Conservation (phyloP, 2,888 invertebrate species). For the Harpalus rufipes region DNA sequence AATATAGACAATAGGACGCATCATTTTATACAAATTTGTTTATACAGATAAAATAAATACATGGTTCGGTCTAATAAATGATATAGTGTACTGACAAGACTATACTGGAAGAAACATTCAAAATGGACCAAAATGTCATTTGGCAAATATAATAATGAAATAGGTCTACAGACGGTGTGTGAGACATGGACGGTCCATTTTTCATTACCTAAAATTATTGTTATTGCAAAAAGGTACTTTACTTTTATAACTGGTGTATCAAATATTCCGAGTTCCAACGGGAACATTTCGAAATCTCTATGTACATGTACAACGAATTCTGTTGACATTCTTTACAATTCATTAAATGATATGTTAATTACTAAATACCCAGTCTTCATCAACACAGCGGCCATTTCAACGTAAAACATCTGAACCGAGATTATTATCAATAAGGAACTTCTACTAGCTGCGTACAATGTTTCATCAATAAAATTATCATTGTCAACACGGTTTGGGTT, state of each 20-base stretch:
- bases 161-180: constrained; percentile 63
- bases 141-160: constrained; percentile 65
- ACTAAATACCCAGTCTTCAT: constrained; percentile 67
- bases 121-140: constrained; percentile 67
- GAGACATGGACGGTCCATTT: constrained; percentile 67
- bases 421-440: constrained; percentile 63
- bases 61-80: constrained; percentile 67
- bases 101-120: constrained; percentile 66
- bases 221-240: constrained; percentile 67
- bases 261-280: constrained; percentile 48
- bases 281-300: constrained; percentile 46
- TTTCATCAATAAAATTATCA: constrained; percentile 55
- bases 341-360: constrained; percentile 67
- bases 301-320: constrained; percentile 36
- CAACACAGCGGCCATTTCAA: constrained; percentile 66
- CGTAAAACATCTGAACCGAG: constrained; percentile 45
- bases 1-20: constrained; percentile 67
- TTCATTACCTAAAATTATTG: constrained; percentile 64
- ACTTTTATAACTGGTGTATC: constrained; percentile 63
- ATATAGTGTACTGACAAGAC: constrained; percentile 67
- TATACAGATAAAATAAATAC: constrained; percentile 68
- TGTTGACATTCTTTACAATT: constrained; percentile 56
- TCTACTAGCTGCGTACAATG: constrained; percentile 60
- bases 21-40: constrained; percentile 67
- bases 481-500: constrained; percentile 21